Base-by-base conservation (phyloP, 2,797 vertebrate genomes). In the Bovichtus diacanthus region DNA sequence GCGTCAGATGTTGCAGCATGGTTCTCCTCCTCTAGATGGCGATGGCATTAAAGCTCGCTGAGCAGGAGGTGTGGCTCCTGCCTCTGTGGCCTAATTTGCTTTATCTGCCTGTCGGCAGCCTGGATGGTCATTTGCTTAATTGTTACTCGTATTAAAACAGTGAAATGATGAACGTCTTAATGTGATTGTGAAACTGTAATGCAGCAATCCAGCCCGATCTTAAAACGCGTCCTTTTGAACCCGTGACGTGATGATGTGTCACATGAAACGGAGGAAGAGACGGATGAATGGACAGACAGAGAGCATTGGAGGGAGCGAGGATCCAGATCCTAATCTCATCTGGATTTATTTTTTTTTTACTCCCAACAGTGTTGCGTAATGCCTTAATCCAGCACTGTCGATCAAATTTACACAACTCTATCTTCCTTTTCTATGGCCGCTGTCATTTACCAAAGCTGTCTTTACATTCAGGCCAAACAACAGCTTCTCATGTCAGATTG, bases 261-360 rank as follows among this genome's bases (percentile, higher is more conserved):
- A n/a, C 12, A 46, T 56, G 60, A 54, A 87, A 69, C 44, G 27
- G 67, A 73, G 47, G 21, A 38, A 72, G 31, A 55, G 53, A 36
- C 16, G 13, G 81, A 87, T 83, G 77, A 82, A 88, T 87, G 75
- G 62, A 80, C 72, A 27, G 70, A 87, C 41, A 19, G 82, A 76
- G 59, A 66, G 58, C 50, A 74, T 38, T 77, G 77, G 76, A 76
- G 68, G 81, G 80, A 83, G 74, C 0, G 56, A 80, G 76, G 88
- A 84, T 84, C 76, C 78, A 89, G 85, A 92, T 88, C 82, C 82
- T 93, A 94, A 94, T 92, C 92, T 92, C 90, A 93, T 93, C 90
- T 90, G 91, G 89, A 88, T 93, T 93, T 93, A 80, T 92, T 89
- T 53, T 85, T 34, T 81, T 88, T 82, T 80, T 64, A 83, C 87